These are phyloP conservation scores for Lasaia peninsularis DNA, from an alignment of 1,140 invertebrate species.

Conservation along the genomic window DNA sequence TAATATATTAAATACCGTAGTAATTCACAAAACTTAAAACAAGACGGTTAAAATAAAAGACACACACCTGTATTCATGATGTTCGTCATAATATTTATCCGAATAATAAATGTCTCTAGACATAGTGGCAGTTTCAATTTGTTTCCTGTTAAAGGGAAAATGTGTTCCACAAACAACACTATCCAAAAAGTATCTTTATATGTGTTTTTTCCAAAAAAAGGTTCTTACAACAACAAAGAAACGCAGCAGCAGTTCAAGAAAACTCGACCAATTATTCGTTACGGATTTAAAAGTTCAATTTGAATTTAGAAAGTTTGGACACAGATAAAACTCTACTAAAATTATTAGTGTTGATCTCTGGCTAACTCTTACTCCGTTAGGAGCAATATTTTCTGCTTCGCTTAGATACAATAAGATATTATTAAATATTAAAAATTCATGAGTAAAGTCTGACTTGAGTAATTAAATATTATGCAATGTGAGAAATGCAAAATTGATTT, in stretches of 20 bases:
- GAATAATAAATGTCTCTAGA: slow-evolving; percentile 90
- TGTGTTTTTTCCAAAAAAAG: neutral
- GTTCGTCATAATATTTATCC: slow-evolving; percentile 93
- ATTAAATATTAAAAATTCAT: too few relatives aligned
- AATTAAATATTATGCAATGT: too few relatives aligned
- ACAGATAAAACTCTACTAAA: too few relatives aligned
- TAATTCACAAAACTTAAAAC: neutral
- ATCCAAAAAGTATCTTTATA: neutral
- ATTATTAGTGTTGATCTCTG: too few relatives aligned
- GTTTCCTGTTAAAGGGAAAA: neutral
- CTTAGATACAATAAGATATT: too few relatives aligned
- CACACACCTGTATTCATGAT: slow-evolving; percentile 89
- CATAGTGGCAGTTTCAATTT: slow-evolving; percentile 35
- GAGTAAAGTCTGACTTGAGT: too few relatives aligned
- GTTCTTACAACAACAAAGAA: slow-evolving; percentile 8
- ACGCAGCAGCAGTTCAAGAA: neutral
- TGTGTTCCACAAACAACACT: neutral
- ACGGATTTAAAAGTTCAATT: slow-evolving; percentile 4
- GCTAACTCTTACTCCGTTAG: too few relatives aligned
- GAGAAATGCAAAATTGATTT: too few relatives aligned
- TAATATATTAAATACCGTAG: too few relatives aligned
- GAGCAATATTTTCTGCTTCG: too few relatives aligned
- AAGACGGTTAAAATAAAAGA: neutral
- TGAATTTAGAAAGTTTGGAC: neutral
- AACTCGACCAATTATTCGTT: neutral